Evolutionary conservation across 2,888 invertebrate genomes (phyloP), one percentile per base, ranked within the genome.

Genomic region (Drosophila pseudotakahashii): DNA sequence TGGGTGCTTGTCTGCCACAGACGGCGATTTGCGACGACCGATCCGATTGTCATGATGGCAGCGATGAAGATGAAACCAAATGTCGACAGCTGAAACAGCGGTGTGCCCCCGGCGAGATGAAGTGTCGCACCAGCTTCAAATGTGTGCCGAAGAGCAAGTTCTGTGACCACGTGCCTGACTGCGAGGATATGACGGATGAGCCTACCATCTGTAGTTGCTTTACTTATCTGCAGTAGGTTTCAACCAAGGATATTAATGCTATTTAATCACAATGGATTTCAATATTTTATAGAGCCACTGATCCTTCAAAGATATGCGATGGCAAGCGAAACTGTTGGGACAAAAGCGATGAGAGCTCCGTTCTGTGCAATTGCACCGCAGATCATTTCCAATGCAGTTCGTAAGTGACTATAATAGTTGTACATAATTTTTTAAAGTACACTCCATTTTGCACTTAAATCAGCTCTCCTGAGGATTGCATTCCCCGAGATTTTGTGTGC

Each of bases 321-420:
- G 96, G 96, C 0, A 92, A 94, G 7, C 92, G 96, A 7, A 95
- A 97, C 88, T 97, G 97, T 85, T 92, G 93, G 73, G 97, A 97
- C 87, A 94, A 95, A 76, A 94, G 94, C 57, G 97, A 97, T 81
- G 97, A 97, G 89, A 94, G 94, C 73, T 94, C 95, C 0, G 91
- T 92, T 75, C 90, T 93, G 23, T 96, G 96, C 88, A 93, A 93
- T 66, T 96, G 96, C 86, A 94, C 90, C 4, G 82, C 91, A 3
- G 88, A 90, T 30, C 93, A 92, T 60, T 94, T 93, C 81, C 91
- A 90, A 64, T 95, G 95, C 81, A 87, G 86, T 63, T 91, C 90
- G 94, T 94, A 92, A 92, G 88, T 85, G 9, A 13, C 3, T 0
- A 2, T 14, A 10, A 9, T 1, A 0, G 0, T 19, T 10, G 5